These are phyloP conservation scores for Chelon labrosus DNA, from an alignment of 2,797 vertebrate genomes.

Conservation along the genomic window DNA sequence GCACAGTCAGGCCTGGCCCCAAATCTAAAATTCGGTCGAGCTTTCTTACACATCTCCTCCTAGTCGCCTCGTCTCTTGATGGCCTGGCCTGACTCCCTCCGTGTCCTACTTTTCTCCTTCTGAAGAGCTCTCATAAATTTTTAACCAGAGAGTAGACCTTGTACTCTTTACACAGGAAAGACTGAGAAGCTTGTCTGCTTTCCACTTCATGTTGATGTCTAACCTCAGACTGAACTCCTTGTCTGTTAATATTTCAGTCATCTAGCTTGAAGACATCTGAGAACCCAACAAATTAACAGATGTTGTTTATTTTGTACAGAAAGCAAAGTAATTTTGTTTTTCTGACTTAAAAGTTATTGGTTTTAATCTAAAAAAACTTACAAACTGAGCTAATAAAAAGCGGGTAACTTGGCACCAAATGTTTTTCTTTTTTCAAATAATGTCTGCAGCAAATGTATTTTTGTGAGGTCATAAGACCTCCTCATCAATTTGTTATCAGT, in stretches of 20 bases:
- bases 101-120: constrained; percentile 67
- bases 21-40: constrained; percentile 43
- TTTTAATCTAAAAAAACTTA: neutral
- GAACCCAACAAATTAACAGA: neutral
- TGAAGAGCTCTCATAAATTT: constrained; percentile 55
- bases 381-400: neutral
- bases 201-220: neutral
- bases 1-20: constrained; percentile 23
- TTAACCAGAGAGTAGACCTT: constrained; percentile 41
- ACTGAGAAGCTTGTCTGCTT: constrained; percentile 11
- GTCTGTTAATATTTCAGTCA: neutral
- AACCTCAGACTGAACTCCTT: constrained; percentile 2
- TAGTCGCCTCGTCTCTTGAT: constrained; percentile 8
- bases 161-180: constrained; percentile 26
- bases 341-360: neutral
- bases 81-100: constrained; percentile 29
- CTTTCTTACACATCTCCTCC: constrained; percentile 24
- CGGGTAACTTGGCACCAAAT: neutral
- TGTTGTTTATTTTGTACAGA: neutral
- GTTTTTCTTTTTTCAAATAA: neutral
- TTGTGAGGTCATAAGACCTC: neutral
- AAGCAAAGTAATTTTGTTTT: neutral
- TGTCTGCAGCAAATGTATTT: neutral
- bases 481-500: neutral
- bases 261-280: neutral